Conservation (phyloP, 2,113 vertebrate genomes). For the Narcine bancroftii region DNA sequence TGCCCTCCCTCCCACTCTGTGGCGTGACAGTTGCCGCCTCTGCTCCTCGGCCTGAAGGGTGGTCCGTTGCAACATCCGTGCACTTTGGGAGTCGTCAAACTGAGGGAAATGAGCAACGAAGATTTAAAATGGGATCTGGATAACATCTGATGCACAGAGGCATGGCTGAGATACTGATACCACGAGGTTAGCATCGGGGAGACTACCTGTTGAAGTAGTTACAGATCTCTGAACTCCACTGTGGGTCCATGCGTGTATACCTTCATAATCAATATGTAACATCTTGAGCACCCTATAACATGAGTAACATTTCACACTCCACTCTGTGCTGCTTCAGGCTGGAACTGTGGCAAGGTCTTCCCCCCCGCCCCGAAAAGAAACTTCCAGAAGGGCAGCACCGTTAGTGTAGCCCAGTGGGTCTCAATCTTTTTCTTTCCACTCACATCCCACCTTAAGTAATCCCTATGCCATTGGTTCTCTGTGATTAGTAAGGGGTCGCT, state of each 20-base stretch:
- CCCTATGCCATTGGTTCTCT: no score
- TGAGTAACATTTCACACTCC: neutral
- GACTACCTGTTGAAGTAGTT: neutral
- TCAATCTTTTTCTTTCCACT: no score
- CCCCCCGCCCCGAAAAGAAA: no score
- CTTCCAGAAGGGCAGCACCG: no score
- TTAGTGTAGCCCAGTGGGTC: neutral
- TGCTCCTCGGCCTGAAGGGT: no score
- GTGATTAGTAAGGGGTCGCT: no score
- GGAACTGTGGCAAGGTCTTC: neutral
- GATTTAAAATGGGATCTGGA: neutral
- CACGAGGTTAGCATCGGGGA: neutral
- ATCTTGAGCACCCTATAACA: neutral
- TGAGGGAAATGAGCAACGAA: neutral
- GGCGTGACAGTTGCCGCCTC: no score
- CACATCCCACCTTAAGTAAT: no score
- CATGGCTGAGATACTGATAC: neutral
- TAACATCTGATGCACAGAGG: neutral
- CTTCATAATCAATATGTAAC: neutral
- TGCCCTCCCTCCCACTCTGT: neutral
- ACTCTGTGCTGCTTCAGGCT: neutral
- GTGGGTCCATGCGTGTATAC: neutral
- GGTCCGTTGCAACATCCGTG: no score
- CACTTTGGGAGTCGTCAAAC: neutral
- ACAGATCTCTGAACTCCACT: neutral